Evolutionary conservation across 2,797 vertebrate species (phyloP).

Genomic region (Rhinoraja longicauda): DNA sequence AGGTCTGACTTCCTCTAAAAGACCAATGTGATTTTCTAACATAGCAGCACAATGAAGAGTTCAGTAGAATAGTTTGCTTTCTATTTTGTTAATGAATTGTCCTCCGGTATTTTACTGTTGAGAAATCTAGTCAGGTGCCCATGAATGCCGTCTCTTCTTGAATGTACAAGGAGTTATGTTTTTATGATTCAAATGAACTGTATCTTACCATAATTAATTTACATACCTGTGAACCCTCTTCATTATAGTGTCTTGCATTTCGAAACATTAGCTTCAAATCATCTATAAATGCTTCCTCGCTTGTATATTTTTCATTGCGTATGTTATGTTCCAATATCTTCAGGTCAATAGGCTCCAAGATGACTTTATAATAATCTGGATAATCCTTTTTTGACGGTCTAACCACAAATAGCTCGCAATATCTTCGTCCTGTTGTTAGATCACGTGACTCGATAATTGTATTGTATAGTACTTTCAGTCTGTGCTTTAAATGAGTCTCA

Average conservation of each 20-base stretch:
- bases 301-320: slow-evolving; percentile 83
- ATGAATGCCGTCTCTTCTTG: neutral
- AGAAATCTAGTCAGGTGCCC: neutral
- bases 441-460: slow-evolving; percentile 83
- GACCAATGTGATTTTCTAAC: neutral
- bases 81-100: neutral
- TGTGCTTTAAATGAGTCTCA: slow-evolving; percentile 62
- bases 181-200: neutral
- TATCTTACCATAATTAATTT: neutral
- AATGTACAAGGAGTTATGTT: neutral
- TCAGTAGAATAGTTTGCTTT: neutral
- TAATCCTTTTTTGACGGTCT: slow-evolving; percentile 98
- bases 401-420: slow-evolving; percentile 95
- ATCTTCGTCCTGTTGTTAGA: slow-evolving; percentile 71
- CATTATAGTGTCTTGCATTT: slow-evolving; percentile 94
- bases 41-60: neutral
- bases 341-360: slow-evolving; percentile 95
- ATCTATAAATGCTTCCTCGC: slow-evolving; percentile 84
- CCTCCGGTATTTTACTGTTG: neutral
- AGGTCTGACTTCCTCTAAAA: neutral
- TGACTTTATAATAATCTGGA: slow-evolving; percentile 97
- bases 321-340: slow-evolving; percentile 93
- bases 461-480: slow-evolving; percentile 85
- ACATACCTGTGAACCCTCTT: slow-evolving; percentile 89
- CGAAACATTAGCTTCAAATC: slow-evolving; percentile 97